Percentiles rank a stretch among this genome's conserved stretches.
phyloP scores from a whole-genome alignment of 2,888 invertebrate species.

The Scrobipalpa atriplicella region DNA sequence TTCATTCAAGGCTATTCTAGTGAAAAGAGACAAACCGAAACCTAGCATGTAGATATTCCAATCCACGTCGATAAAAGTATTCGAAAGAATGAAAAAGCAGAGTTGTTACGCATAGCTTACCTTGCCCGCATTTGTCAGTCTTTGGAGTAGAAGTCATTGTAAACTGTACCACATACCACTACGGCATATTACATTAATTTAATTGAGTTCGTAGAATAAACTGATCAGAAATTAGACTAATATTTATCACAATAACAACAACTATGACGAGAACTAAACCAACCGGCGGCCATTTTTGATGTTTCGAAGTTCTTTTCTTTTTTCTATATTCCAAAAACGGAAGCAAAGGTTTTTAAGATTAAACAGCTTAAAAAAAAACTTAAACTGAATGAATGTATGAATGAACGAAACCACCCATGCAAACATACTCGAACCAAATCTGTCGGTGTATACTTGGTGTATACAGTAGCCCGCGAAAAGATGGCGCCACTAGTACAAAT shows the following conservation, averaged over 20 bases:
- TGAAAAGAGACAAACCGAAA: constrained; percentile 21
- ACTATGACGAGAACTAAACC: constrained; percentile 60
- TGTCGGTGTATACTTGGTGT: not conserved
- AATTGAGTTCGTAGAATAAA: constrained; percentile 42
- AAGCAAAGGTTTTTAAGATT: not conserved
- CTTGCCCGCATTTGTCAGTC: constrained; percentile 78
- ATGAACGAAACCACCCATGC: not conserved
- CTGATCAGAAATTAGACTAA: constrained; percentile 45
- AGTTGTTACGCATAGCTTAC: constrained; percentile 63
- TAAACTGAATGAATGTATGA: not conserved
- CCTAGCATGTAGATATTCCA: constrained; percentile 15
- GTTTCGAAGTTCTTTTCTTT: constrained; percentile 60
- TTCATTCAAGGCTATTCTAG: not conserved
- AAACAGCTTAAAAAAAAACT: not conserved
- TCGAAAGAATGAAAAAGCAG: constrained; percentile 32
- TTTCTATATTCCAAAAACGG: not conserved
- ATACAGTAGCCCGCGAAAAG: not conserved
- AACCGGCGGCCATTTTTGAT: constrained; percentile 73
- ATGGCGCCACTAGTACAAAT: constrained; percentile 2
- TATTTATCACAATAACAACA: constrained; percentile 55
- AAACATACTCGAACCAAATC: not conserved
- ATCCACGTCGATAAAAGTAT: constrained; percentile 20
- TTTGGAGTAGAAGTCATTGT: constrained; percentile 80
- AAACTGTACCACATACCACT: constrained; percentile 54
- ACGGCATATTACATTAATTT: constrained; percentile 67